These are phyloP conservation scores for Sorex araneus DNA, from an alignment of 2,113 vertebrate genomes.

Conservation along the genomic window DNA sequence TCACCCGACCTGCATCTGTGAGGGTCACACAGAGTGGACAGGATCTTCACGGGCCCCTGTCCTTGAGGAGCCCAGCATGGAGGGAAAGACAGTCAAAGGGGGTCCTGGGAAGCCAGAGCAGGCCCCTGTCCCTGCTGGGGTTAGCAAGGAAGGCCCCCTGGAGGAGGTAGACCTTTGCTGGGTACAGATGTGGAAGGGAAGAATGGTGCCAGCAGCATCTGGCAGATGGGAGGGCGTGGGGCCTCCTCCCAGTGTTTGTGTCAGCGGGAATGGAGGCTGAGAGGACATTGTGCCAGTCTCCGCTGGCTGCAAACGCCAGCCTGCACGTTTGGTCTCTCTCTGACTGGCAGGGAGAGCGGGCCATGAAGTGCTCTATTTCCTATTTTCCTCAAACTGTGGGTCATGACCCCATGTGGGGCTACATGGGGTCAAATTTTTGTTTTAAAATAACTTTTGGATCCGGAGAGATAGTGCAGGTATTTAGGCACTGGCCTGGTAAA, in stretches of 20 bases:
- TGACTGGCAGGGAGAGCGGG: too few relatives aligned
- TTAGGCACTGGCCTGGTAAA: too few relatives aligned
- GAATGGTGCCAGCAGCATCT: neutral
- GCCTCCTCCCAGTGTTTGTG: neutral
- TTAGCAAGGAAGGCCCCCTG: conserved; percentile 21
- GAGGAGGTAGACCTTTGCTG: neutral
- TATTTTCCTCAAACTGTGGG: too few relatives aligned
- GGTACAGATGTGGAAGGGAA: neutral
- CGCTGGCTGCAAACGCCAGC: neutral
- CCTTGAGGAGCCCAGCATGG: neutral
- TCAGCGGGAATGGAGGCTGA: neutral
- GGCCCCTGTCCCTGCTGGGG: neutral
- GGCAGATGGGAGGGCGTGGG: neutral
- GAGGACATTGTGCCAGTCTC: neutral
- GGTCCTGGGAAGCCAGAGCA: conserved; percentile 1
- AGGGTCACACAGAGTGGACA: neutral
- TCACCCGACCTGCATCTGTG: neutral
- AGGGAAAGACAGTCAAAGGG: neutral
- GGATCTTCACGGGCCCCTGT: neutral
- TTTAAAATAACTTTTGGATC: too few relatives aligned
- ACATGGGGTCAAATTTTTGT: too few relatives aligned
- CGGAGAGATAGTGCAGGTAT: too few relatives aligned
- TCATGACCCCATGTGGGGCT: too few relatives aligned
- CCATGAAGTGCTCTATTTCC: too few relatives aligned
- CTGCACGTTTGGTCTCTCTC: neutral